Base-by-base conservation (phyloP, 1,140 invertebrate species). In the Drosophila triauraria region DNA sequence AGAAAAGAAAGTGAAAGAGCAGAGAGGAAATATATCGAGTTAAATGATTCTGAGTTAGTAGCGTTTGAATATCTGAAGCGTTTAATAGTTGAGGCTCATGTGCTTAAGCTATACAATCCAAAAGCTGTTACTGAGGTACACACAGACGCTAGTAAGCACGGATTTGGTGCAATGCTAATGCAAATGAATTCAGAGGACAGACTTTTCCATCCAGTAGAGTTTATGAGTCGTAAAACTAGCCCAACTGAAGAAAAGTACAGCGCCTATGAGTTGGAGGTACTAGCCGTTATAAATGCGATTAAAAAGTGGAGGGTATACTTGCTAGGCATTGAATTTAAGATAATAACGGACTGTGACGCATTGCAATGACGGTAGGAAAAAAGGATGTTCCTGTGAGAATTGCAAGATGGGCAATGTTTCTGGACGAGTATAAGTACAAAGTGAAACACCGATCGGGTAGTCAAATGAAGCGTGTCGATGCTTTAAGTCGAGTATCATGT, bases 261-360 rank as follows among this genome's bases (percentile, higher is more conserved):
- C 40, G 40, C 40, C 5, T 42, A 42, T 15, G 40, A 42, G 15
- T 15, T 42, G 40, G 40, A 42, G 6, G 40, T 42, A 6, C 40
- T 42, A n/a, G 40, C 40, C 3, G 9, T 42, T 15, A 42, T 42
- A 23, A 23, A 23, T 10, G 43, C 43, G 7, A 46, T 46, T 20
- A 30, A 30, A 30, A 30, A 30, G 25, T 7, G 27, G 27, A 30
- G 27, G 6, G 27, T 30, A 30, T 30, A 46, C 44, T 20, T 46
- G 20, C 17, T 46, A 5, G 44, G 43, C 4, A 44, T 44, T 9
- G 8, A 44, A 8, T 44, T 46, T 8, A 46, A 46, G 20, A 46
- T 46, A 47, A 8, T 47, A 47, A 47, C 20, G 10, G 44, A 47
- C 44, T 47, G 44, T 47, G 20, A 13, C 44, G 44, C 44, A 10